Evolutionary conservation across 2,888 invertebrate genomes (phyloP).

Genomic region (Endotricha flammealis): DNA sequence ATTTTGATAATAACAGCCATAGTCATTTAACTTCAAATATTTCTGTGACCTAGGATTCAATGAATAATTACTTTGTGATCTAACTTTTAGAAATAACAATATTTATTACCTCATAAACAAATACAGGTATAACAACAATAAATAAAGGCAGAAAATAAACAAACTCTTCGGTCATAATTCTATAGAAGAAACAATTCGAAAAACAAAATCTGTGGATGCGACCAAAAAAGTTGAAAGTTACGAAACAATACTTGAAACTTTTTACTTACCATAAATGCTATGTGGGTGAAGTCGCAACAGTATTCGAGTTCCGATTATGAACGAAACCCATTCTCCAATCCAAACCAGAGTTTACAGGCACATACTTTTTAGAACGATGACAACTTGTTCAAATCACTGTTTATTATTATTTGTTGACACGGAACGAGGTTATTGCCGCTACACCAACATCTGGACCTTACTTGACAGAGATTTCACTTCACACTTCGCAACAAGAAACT

Average conservation of each 20-base stretch:
- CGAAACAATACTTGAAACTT: constrained; percentile 68
- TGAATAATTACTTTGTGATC: too few relatives aligned
- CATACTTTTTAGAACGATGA: too few relatives aligned
- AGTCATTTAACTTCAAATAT: too few relatives aligned
- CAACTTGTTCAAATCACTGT: constrained; percentile 65
- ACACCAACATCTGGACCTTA: constrained; percentile 58
- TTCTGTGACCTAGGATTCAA: too few relatives aligned
- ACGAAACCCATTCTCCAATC: constrained; percentile 64
- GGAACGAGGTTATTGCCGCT: constrained; percentile 63
- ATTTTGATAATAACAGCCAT: too few relatives aligned
- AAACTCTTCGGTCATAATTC: too few relatives aligned
- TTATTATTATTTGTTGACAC: constrained; percentile 72
- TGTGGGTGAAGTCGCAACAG: constrained; percentile 65
- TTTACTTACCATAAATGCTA: constrained; percentile 73
- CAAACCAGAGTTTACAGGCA: constrained; percentile 67
- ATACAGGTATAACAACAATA: too few relatives aligned
- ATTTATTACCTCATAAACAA: too few relatives aligned
- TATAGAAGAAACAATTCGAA: too few relatives aligned
- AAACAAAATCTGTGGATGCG: constrained; percentile 18
- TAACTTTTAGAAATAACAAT: too few relatives aligned
- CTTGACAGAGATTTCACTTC: constrained; percentile 59
- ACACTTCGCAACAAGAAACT: constrained; percentile 29
- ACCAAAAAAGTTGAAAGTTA: constrained; percentile 50
- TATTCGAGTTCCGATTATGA: constrained; percentile 51
- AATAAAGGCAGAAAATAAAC: too few relatives aligned